phyloP scores from a whole-genome alignment of 2,113 vertebrate species.

The Pygoscelis antarcticus region DNA sequence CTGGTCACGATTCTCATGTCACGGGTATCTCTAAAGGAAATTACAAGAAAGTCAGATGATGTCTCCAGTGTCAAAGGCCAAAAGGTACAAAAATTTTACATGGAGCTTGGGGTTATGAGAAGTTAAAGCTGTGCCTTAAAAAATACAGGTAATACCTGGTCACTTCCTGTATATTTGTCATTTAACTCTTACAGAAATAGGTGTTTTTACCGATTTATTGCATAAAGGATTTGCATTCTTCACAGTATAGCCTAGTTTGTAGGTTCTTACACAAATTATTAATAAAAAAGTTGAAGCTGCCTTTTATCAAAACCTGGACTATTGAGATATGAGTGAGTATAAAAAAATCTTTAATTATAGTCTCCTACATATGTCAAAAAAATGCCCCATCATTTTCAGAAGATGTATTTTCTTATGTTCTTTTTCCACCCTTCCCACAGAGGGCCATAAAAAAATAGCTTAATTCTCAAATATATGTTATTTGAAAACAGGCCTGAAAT shows the following conservation, averaged over 20 bases:
- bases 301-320: neutral
- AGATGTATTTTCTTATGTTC: neutral
- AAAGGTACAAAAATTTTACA: neutral
- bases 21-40: neutral
- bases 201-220: neutral
- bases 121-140: neutral
- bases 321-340: neutral
- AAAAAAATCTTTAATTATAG: neutral
- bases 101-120: neutral
- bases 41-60: neutral
- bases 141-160: neutral
- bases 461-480: neutral
- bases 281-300: neutral
- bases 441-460: neutral
- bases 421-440: neutral
- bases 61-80: neutral
- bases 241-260: neutral
- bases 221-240: neutral
- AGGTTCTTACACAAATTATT: neutral
- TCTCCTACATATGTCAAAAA: neutral
- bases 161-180: neutral
- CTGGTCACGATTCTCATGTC: rapidly evolving
- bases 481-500: neutral
- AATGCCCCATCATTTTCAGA: neutral
- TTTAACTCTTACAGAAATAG: neutral